Percentiles rank a stretch among this genome's conserved stretches.
phyloP scores from a whole-genome alignment of 92 coral and sea anemone species.

The Porites lobata region DNA sequence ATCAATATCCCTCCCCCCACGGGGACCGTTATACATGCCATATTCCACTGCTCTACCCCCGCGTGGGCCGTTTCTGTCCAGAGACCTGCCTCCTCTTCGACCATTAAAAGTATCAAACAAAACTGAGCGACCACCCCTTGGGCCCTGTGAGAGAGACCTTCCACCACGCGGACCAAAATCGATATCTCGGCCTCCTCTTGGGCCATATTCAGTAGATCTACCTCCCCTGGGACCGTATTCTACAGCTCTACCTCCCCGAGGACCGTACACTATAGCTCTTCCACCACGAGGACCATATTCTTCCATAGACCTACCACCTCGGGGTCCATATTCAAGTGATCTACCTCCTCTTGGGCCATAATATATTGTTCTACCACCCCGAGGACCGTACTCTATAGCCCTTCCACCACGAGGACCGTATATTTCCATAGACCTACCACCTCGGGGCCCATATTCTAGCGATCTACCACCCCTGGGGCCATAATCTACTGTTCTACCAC shows the following conservation, averaged over 20 bases:
- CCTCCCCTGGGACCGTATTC: conserved; percentile 58
- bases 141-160: conserved; percentile 25
- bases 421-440: conserved; percentile 36
- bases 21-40: conserved; percentile 44
- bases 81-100: conserved; percentile 56
- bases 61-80: conserved; percentile 45
- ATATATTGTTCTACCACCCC: conserved; percentile 34
- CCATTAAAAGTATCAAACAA: conserved; percentile 18
- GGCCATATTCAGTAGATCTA: conserved; percentile 43
- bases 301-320: conserved; percentile 56
- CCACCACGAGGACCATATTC: conserved; percentile 37
- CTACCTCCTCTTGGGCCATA: conserved; percentile 62
- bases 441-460: conserved; percentile 37
- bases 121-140: conserved; percentile 34
- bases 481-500: conserved; percentile 25
- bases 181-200: conserved; percentile 54
- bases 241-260: conserved; percentile 55
- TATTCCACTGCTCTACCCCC: conserved; percentile 39
- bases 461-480: conserved; percentile 72
- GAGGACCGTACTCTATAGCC: conserved; percentile 39
- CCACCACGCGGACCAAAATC: conserved; percentile 59
- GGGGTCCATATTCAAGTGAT: conserved; percentile 25
- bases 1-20: conserved; percentile 69
- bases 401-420: conserved; percentile 63
- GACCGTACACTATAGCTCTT: conserved; percentile 25